phyloP scores from a whole-genome alignment of 1,140 invertebrate species.

The Pogonomyrmex californicus region DNA sequence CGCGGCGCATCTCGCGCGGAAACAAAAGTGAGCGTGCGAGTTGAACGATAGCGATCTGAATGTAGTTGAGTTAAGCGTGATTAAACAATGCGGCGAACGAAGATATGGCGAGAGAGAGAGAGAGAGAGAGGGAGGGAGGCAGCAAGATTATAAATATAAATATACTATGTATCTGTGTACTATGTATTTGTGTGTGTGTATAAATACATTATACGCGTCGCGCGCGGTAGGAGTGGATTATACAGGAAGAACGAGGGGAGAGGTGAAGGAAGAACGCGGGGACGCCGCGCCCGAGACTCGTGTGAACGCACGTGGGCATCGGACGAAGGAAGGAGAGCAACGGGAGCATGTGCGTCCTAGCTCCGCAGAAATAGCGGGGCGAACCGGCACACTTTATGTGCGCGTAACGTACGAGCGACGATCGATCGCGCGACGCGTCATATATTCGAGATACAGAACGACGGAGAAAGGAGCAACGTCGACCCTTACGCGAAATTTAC shows the following conservation, averaged over 20 bases:
- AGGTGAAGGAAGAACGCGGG: slow-evolving; percentile 37
- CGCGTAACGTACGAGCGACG: slow-evolving; percentile 42
- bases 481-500: background rate
- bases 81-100: background rate
- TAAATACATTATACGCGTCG: slow-evolving; percentile 2
- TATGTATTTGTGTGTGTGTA: background rate
- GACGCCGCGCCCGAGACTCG: slow-evolving; percentile 39
- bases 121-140: background rate
- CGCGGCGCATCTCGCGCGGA: background rate
- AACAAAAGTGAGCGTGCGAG: slow-evolving; percentile 13
- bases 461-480: slow-evolving; percentile 35
- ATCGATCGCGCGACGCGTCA: slow-evolving; percentile 44
- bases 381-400: slow-evolving; percentile 41
- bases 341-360: slow-evolving; percentile 2
- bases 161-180: background rate
- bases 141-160: background rate
- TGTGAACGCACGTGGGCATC: slow-evolving; percentile 68
- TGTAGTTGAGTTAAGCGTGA: background rate
- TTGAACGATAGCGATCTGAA: no score
- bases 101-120: background rate
- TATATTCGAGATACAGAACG: background rate
- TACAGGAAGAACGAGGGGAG: slow-evolving; percentile 12
- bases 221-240: background rate
- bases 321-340: slow-evolving; percentile 42
- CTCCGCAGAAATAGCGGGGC: background rate